Evolutionary conservation across 1,140 invertebrate genomes (phyloP), one percentile per base, ranked within the genome.

Genomic region (Odontomachus brunneus): DNA sequence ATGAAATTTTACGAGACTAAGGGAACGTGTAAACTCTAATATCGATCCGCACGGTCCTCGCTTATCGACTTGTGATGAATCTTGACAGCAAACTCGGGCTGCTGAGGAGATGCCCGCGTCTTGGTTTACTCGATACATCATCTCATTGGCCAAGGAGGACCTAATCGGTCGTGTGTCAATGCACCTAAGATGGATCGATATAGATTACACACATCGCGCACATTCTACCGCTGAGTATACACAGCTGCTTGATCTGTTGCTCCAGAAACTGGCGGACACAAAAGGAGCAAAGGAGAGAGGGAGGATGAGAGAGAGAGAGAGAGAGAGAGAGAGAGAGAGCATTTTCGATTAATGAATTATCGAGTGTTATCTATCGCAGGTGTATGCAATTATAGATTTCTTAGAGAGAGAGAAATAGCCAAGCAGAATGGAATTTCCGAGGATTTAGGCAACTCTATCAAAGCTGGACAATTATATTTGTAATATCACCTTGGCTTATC

Each of bases 131-230:
- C 55, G 48, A 74, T 82, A 74, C 71, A 82, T 82, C 78, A 53
- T 82, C 65, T 60, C 78, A 82, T 73, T 81, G 76, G 29, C 38
- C 38, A 22, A 62, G 57, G n/a, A 74, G 38, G 17, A n/a, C 59
- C 71, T 74, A 82, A 80, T 82, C 78, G 78, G 69, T 44, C 60
- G 48, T 74, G 67, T 74, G 78, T 82, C 78, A 62, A 82, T 72
- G 67, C 69, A 71, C 60, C 57, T 24, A 82, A 74, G 69, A 82
- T 62, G 69, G 69, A 82, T 82, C 78, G 78, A 74, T 74, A 33
- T 60, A 74, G 67, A 74, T 82, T 74, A 82, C 48, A 72, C 2
- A 82, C 67, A 82, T 74, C 57, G 71, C 19, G 78, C 48, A n/a
- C 24, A 73, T 73, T 73, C 71, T 72, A 15, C 49, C 29, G 38